Evolutionary conservation across 1,140 invertebrate genomes (phyloP), one percentile per base, ranked within the genome.

Genomic region (Ceratoteleas bidentatus): DNA sequence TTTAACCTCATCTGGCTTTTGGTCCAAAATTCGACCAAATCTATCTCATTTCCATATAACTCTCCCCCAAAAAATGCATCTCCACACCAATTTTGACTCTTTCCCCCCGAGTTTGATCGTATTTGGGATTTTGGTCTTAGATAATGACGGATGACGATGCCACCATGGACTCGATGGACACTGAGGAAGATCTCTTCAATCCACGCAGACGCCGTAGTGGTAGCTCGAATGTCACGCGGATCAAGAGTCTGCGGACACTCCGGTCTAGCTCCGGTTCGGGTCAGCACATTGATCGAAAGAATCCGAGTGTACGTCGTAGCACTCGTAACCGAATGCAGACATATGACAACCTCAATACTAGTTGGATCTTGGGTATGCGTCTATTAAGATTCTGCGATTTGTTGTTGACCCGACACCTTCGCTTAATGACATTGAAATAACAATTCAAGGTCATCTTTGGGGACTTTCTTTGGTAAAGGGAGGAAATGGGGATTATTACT

Each of bases 281-380:
- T 72, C 81, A 85, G 9, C 87, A 87, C 69, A 79, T 88, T 64
- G 84, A 88, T 77, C 86, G 86, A 79, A 90, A 87, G 77, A 89
- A 87, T 80, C 81, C 84, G 64, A 90, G 89, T 54, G 91, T 94
- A 34, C 89, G 93, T 13, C 91, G 94, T 47, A 94, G 93, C 81
- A 93, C 92, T 62, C 89, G 94, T 69, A 92, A 93, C 78, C 91
- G 92, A 86, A 93, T 93, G 85, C 89, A 92, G 52, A 89, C 92
- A 78, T 93, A 92, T 86, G 92, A 92, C 85, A 92, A 91, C 83
- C 90, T 92, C 40, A 92, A 91, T 85, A 92, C 91, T 74, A 92
- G 90, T 62, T 93, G 93, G 93, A 91, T 93, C 83, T 87, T 92
- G 85, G 91, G 91, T 92, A 88, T 69, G 43, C n/a, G n/a, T n/a